These are phyloP conservation scores for Archips xylosteana DNA, from an alignment of 2,888 invertebrate species.

Conservation along the genomic window DNA sequence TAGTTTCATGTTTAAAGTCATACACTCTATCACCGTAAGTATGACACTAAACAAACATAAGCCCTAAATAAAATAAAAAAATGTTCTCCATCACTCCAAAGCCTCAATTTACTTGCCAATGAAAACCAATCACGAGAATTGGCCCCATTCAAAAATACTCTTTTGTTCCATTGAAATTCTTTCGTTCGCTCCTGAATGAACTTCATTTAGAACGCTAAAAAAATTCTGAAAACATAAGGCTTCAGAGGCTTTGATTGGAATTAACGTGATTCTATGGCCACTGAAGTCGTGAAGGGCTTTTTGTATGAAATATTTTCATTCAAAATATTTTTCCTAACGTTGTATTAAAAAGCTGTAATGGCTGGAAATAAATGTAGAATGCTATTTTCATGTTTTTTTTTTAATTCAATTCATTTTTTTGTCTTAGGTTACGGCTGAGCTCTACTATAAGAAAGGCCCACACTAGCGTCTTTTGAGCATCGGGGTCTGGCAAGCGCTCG, in stretches of 20 bases:
- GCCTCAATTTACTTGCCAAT: constrained; percentile 19
- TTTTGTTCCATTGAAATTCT: constrained; percentile 31
- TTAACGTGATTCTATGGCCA: constrained; percentile 35
- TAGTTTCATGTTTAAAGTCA: too few relatives aligned
- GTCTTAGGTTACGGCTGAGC: too few relatives aligned
- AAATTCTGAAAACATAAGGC: constrained; percentile 13
- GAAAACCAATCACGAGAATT: constrained; percentile 37
- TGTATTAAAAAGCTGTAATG: background rate
- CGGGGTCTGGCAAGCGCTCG: too few relatives aligned
- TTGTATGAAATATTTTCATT: background rate
- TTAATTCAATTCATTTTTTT: too few relatives aligned
- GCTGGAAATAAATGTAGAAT: too few relatives aligned
- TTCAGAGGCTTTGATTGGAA: constrained; percentile 26
- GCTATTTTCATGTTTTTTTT: too few relatives aligned
- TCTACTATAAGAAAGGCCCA: too few relatives aligned
- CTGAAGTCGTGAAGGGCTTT: constrained; percentile 16
- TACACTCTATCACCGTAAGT: too few relatives aligned
- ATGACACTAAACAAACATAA: too few relatives aligned
- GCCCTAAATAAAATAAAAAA: too few relatives aligned
- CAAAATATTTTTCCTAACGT: background rate
- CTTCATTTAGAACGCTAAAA: constrained; percentile 8
- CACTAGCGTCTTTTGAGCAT: too few relatives aligned
- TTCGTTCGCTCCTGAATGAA: constrained; percentile 16
- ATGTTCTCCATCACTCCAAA: background rate
- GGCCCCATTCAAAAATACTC: constrained; percentile 34